Conservation (phyloP, 1,140 invertebrate species). For the Caenorhabditis elegans region DNA sequence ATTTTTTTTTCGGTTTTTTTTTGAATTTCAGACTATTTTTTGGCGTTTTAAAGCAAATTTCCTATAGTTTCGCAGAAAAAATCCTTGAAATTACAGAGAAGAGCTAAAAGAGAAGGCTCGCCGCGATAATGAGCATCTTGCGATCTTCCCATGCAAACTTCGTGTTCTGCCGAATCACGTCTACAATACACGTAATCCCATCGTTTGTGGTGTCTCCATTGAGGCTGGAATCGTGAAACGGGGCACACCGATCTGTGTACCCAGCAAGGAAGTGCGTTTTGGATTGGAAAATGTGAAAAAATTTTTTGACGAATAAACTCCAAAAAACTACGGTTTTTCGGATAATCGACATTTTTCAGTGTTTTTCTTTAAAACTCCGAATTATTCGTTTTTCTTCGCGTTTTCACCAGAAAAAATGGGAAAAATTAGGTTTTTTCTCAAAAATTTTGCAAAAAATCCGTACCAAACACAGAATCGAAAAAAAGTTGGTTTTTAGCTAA, state of each 20-base stretch:
- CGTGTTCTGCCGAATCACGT: conserved; percentile 84
- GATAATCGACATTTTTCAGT: conserved; percentile 9
- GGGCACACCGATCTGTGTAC: conserved; percentile 94
- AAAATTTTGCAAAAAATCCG: too few relatives aligned
- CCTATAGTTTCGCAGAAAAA: too few relatives aligned
- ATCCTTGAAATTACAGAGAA: conserved; percentile 74
- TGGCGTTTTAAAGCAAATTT: too few relatives aligned
- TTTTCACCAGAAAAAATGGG: too few relatives aligned
- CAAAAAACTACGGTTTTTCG: too few relatives aligned
- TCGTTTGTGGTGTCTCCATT: conserved; percentile 90
- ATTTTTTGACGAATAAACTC: too few relatives aligned
- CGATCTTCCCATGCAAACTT: conserved; percentile 96
- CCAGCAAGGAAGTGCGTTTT: conserved; percentile 84
- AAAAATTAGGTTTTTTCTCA: too few relatives aligned
- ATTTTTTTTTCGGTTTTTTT: too few relatives aligned
- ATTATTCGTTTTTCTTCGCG: too few relatives aligned
- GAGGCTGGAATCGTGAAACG: conserved; percentile 92
- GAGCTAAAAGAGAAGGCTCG: conserved; percentile 88
- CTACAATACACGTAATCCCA: conserved; percentile 96
- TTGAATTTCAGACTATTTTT: too few relatives aligned
- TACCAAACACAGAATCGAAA: too few relatives aligned
- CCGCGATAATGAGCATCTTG: conserved; percentile 90
- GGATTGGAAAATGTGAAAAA: conserved; percentile 12
- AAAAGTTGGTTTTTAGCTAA: too few relatives aligned
- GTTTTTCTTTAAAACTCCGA: background rate